Base-by-base conservation (phyloP, 2,888 invertebrate genomes). In the Laspeyria flexula region DNA sequence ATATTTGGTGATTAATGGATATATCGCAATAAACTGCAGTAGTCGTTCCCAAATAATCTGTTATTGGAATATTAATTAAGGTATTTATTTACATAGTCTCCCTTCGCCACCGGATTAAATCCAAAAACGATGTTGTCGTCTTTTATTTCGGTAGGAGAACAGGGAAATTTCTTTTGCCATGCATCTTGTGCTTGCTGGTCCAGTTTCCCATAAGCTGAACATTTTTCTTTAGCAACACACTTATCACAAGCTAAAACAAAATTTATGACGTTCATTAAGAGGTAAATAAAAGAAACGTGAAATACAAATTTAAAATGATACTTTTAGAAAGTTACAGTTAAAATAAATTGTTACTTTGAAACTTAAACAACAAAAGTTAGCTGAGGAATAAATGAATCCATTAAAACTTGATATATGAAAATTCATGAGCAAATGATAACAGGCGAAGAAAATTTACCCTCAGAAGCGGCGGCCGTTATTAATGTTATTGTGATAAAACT, bases 231-330 rank as follows among this genome's bases (percentile, higher is more conserved):
- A 1, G 61, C 71, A 0, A 84, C 63, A 55, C 90, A 90, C 52
- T 68, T 73, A 23, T 79, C 66, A 67, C 90, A 90, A 29, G 76
- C 89, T 88, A 71, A 7, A 75, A 73, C 0, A n/a, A 49, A 33
- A 39, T 16, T 13, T 16, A 12, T 6, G 13, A 29, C 1, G 1
- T 18, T 21, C 12, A 34, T 35, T 16, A 38, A 27, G 7, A 25
- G 11, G 23, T 10, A 13, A 23, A 21, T 10, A 30, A 12, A 27
- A 1, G 1, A 16, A 43, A 47, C 10, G 27, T 18, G 5, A 42
- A 16, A 31, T 11, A 35, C 21, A 42, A 38, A 29, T 25, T 29
- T 33, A 11, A 37, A 37, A 34, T 34, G 12, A 16, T 21, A 21
- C 21, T 37, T 37, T 35, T 35, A 35, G 9, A 35, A 21, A 40